A percentile compares a stretch with the other conserved stretches of the same genome.
phyloP scores from a whole-genome alignment of 2,113 vertebrate species.

The Odocoileus hemionus region DNA sequence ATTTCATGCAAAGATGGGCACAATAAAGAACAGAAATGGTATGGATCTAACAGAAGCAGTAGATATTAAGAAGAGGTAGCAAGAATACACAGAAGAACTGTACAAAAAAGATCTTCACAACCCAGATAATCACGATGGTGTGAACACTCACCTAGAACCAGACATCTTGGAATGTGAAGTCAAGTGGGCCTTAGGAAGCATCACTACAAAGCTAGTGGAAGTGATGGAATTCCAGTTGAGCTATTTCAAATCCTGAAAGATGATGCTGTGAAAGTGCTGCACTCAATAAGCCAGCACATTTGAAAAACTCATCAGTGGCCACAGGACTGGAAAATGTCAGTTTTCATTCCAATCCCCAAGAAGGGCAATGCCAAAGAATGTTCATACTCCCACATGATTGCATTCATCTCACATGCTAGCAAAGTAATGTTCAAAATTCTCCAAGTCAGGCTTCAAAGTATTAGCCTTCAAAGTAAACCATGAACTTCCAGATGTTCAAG shows the following conservation, averaged over 20 bases:
- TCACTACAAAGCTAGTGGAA: neutral
- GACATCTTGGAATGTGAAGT: neutral
- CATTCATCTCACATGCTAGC: neutral
- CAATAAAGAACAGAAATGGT: neutral
- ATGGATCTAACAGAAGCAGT: neutral
- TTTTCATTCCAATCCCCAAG: neutral
- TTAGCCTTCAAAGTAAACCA: neutral
- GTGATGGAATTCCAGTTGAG: neutral
- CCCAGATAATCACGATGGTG: neutral
- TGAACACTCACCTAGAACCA: neutral
- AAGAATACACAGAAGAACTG: neutral
- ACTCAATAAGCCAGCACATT: neutral
- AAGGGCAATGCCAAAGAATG: neutral
- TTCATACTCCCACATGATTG: neutral
- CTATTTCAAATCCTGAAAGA: neutral
- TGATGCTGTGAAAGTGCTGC: neutral
- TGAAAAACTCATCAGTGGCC: neutral
- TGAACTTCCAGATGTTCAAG: neutral
- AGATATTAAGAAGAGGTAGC: neutral
- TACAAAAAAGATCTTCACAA: neutral
- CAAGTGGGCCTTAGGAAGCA: neutral
- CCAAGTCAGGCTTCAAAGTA: neutral
- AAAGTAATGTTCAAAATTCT: neutral
- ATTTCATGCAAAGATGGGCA: neutral
- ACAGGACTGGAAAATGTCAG: neutral